A percentile compares a stretch with the other conserved stretches of the same genome.
Conservation (phyloP, 23 tunicate genomes). For the Clavelina lepadiformis region DNA sequence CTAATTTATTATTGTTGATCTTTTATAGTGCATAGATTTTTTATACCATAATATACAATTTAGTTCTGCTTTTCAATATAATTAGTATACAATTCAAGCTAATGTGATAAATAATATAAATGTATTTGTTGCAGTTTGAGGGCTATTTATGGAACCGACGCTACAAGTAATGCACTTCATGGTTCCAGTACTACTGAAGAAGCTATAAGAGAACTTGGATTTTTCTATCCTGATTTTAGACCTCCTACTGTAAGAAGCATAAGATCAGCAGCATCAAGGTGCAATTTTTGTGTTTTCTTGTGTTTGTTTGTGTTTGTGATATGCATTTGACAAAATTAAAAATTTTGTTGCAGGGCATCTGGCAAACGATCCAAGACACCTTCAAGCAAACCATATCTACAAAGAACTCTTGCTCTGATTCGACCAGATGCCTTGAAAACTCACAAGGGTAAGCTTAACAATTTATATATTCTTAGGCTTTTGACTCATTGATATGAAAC, state of each 20-base stretch:
- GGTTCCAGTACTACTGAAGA: constrained; percentile 89
- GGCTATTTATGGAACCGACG: constrained; percentile 88
- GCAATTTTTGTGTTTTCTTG: no score
- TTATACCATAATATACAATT: not conserved
- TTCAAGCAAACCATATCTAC: constrained; percentile 12
- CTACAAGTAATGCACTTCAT: constrained; percentile 79
- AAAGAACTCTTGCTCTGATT: constrained; percentile 84
- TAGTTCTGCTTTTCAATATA: not conserved
- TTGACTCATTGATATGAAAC: no score
- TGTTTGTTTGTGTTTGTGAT: no score
- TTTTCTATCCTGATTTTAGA: constrained; percentile 79
- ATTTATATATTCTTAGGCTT: not conserved
- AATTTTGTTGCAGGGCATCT: constrained; percentile 35
- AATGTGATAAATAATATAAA: not conserved
- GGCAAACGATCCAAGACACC: constrained; percentile 35
- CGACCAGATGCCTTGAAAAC: constrained; percentile 80
- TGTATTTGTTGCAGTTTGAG: constrained; percentile 49
- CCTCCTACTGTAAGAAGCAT: constrained; percentile 52
- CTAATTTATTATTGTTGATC: no score
- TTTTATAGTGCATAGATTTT: no score
- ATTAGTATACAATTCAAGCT: not conserved
- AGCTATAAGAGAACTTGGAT: constrained; percentile 83
- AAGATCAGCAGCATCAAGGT: no score
- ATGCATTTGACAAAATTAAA: not conserved
- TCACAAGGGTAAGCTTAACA: constrained; percentile 57